Evolutionary conservation across 2,888 invertebrate genomes (phyloP).

Genomic region (Autographa gamma): DNA sequence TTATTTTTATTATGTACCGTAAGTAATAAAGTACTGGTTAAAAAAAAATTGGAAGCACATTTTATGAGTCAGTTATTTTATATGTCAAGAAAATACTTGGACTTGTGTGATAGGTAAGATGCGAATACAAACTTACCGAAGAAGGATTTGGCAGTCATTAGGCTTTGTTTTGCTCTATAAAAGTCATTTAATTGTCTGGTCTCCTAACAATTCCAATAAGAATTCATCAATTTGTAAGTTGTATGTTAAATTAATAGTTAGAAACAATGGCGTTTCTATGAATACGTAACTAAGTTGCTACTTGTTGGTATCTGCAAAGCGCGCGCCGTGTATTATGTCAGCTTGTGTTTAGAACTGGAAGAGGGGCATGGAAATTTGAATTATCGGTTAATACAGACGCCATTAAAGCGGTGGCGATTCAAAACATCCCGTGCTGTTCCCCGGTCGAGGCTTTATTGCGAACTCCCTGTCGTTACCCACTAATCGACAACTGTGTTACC

Average conservation of each 20-base stretch:
- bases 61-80: too few species aligned
- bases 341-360: constrained; percentile 68
- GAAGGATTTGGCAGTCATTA: neutral
- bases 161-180: neutral
- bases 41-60: too few species aligned
- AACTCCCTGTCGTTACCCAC: constrained; percentile 82
- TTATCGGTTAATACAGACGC: constrained; percentile 85
- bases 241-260: constrained; percentile 10
- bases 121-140: neutral
- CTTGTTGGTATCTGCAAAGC: constrained; percentile 35
- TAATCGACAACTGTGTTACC: constrained; percentile 86
- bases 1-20: too few species aligned
- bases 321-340: constrained; percentile 63
- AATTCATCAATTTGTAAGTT: constrained; percentile 14
- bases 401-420: constrained; percentile 86
- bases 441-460: constrained; percentile 80
- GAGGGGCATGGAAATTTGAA: constrained; percentile 78
- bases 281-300: constrained; percentile 16
- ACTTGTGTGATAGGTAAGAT: too few species aligned
- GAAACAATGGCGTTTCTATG: constrained; percentile 5
- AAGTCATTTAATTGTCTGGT: neutral
- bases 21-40: too few species aligned
- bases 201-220: constrained; percentile 13
- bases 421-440: constrained; percentile 86
- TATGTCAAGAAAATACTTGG: too few species aligned